These are phyloP conservation scores for Nebria ingens DNA, from an alignment of 1,140 invertebrate species.

Conservation along the genomic window DNA sequence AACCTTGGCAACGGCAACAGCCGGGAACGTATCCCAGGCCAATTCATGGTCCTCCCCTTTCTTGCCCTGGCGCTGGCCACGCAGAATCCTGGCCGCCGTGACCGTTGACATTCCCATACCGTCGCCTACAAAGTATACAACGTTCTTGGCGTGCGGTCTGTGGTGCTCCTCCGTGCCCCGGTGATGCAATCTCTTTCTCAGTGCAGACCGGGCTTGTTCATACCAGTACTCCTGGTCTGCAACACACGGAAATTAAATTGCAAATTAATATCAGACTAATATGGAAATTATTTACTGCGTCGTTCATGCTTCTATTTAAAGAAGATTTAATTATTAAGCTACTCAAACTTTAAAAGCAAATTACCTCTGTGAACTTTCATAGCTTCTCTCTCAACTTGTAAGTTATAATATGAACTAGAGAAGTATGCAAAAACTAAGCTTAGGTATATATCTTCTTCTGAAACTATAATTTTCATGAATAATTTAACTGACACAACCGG, in stretches of 20 bases:
- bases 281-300: neutral
- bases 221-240: slow-evolving; percentile 40
- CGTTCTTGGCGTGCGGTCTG: slow-evolving; percentile 45
- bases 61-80: slow-evolving; percentile 32
- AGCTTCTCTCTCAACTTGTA: neutral
- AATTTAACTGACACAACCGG: no score
- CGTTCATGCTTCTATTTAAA: neutral
- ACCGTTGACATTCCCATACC: slow-evolving; percentile 63
- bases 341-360: neutral
- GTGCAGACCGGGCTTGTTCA: slow-evolving; percentile 52
- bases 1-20: slow-evolving; percentile 55
- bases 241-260: slow-evolving; percentile 17
- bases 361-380: neutral
- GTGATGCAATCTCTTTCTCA: slow-evolving; percentile 42
- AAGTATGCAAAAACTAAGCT: no score
- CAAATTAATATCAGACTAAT: neutral
- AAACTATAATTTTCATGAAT: no score
- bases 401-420: no score
- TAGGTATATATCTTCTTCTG: no score
- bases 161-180: slow-evolving; percentile 29
- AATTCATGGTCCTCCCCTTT: slow-evolving; percentile 51
- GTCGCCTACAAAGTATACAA: slow-evolving; percentile 54
- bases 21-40: slow-evolving; percentile 56
- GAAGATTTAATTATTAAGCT: neutral
- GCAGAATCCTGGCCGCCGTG: slow-evolving; percentile 55